Percentiles rank a stretch among this genome's conserved stretches.
Evolutionary conservation across 2,797 vertebrate species (phyloP).

Genomic region (Galaxias olidus): DNA sequence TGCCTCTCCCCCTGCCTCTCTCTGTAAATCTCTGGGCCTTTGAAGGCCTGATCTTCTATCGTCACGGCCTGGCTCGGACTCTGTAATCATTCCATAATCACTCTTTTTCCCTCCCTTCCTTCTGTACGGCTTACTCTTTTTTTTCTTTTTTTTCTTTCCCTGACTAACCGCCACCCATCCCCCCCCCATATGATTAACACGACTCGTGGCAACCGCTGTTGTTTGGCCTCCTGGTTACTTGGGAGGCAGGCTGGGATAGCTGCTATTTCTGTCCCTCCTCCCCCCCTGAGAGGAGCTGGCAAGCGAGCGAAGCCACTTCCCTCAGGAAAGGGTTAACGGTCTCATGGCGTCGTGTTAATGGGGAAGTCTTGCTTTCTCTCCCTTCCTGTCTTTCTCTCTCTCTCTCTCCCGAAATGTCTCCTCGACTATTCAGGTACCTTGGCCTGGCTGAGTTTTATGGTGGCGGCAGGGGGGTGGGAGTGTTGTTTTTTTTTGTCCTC

Average conservation of each 20-base stretch:
- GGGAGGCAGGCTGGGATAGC: constrained; percentile 44
- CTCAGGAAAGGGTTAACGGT: constrained; percentile 7
- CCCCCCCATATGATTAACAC: constrained; percentile 44
- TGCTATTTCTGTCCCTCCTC: constrained; percentile 15
- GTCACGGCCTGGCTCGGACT: constrained; percentile 27
- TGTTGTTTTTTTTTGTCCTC: not conserved
- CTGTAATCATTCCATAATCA: constrained; percentile 38
- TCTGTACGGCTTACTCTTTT: constrained; percentile 2
- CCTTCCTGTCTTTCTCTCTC: too few relatives aligned
- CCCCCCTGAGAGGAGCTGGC: constrained; percentile 2
- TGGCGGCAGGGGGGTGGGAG: not conserved
- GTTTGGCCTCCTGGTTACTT: constrained; percentile 48
- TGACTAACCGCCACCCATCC: constrained; percentile 7
- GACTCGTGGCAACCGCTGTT: constrained; percentile 29
- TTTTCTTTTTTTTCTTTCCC: not conserved
- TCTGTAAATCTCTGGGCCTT: constrained; percentile 19
- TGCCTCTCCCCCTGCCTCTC: not conserved
- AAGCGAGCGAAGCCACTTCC: not conserved
- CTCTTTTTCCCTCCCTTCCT: not conserved
- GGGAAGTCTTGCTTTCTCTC: not conserved
- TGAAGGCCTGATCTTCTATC: constrained; percentile 13
- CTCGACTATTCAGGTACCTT: not conserved
- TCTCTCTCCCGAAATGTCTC: not conserved
- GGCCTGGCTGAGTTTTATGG: not conserved
- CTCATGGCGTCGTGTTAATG: not conserved